Base-by-base conservation (phyloP, 2,888 invertebrate species). In the Cantharis nigra region DNA sequence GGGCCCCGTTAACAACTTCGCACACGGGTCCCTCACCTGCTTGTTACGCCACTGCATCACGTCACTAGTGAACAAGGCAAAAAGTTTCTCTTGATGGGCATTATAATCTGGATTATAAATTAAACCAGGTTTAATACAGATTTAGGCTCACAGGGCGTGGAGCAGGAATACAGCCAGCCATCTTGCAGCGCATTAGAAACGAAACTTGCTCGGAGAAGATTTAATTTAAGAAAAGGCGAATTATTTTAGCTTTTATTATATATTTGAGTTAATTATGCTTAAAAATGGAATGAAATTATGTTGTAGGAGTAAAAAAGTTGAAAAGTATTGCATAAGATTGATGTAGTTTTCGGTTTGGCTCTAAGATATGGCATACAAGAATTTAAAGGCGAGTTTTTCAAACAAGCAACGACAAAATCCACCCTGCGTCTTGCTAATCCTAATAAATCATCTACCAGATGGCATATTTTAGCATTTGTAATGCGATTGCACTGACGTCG, bases 401-500 rank as follows among this genome's bases (percentile, higher is more conserved):
- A 73, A 73, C 74, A 71, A 69, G 72, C 76, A 63, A 69, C 78
- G 75, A 75, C 77, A 71, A 78, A 78, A 78, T 78, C 72, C 78
- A 69, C 75, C 78, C 75, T 71, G 73, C 73, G 30, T 70, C 77
- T 74, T 77, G 70, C 69, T 79, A 76, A 76, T 76, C 79, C 79
- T 77, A 73, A 88, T 88, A 88, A 88, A 88, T 88, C 88, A 88
- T 88, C 87, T 85, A 83, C 88, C 88, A 88, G 88, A 88, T 88
- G 88, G 88, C 87, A 88, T 88, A 88, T 88, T 88, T 88, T 88
- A 88, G 88, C 88, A 88, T 88, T 88, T 84, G 85, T 88, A 88
- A 88, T 88, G 85, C 85, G 85, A 85, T 85, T 85, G 87, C 85
- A 86, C 83, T 87, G 87, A 87, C 87, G 85, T 86, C 86, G 82